Base-by-base conservation (phyloP, 2,888 invertebrate genomes). In the Helicoverpa assulta region DNA sequence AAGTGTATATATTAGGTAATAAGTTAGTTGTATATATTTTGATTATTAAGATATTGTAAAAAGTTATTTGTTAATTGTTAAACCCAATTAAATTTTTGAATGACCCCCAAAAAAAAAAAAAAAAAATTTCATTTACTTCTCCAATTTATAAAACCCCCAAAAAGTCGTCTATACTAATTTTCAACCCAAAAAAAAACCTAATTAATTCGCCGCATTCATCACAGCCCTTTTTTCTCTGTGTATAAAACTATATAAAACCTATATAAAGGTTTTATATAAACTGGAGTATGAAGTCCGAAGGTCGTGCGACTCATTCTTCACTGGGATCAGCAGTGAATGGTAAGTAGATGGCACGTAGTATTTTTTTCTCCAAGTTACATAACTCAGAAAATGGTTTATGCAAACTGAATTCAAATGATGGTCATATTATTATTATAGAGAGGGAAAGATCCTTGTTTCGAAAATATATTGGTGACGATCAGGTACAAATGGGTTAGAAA, bases 331-430 rank as follows among this genome's bases (percentile, higher is more conserved):
- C 52, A 51, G 19, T 19, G 79, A 79, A 76, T 76, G 62, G 62
- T 53, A 76, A 76, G 68, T 79, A 76, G 76, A 19, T 26, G 75
- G 21, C 76, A 68, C 79, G 79, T 74, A 51, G 18, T 8, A 62
- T 63, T 62, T 62, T 37, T 62, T 64, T 73, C 59, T n/a, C 10
- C 5, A 52, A 37, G 62, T 78, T 66, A 63, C 43, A 26, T 66
- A 73, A 67, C 47, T 53, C 67, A 16, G 59, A 33, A 79, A 76
- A 76, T 76, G 74, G 75, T 62, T 67, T 74, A 79, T 78, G 79
- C 75, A 67, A 43, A 59, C 76, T 60, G 76, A 76, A 76, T 76
- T 53, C 62, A 56, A 76, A 76, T 76, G 69, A 47, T 10, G 29
- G 2, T 40, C n/a, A 18, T 56, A 16, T 51, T 58, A 33, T 55